Evolutionary conservation across 2,113 vertebrate species (phyloP).

Genomic region (Monopterus albus): DNA sequence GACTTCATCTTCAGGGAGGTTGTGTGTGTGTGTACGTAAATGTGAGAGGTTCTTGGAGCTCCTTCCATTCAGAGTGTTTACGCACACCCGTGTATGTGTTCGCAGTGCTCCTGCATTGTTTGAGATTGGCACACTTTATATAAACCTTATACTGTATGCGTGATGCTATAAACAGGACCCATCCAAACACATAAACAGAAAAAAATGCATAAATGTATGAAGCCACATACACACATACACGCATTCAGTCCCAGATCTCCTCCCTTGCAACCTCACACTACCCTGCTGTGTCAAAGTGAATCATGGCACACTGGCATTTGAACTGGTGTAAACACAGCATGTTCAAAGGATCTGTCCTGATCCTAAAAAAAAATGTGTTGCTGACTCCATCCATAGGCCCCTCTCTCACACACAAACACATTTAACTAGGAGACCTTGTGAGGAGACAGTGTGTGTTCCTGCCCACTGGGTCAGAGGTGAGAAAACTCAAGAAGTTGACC

Average conservation of each 20-base stretch:
- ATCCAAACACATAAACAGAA: not conserved
- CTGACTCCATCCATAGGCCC: conserved; percentile 24
- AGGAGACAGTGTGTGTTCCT: conserved; percentile 16
- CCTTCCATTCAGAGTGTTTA: not conserved
- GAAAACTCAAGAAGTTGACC: not conserved
- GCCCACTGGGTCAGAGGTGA: not conserved
- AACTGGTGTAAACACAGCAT: conserved; percentile 77
- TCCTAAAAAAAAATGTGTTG: conserved; percentile 54
- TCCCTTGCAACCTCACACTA: conserved; percentile 41
- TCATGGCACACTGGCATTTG: conserved; percentile 73
- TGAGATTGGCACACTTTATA: not conserved
- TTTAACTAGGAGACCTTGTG: conserved; percentile 10
- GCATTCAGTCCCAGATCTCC: conserved; percentile 12
- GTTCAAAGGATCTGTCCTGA: conserved; percentile 61
- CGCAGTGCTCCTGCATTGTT: too few species aligned
- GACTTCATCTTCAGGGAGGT: conserved; percentile 26
- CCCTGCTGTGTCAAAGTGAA: conserved; percentile 64
- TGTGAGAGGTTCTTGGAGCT: not conserved
- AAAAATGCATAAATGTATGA: conserved; percentile 18
- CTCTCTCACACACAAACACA: conserved; percentile 28
- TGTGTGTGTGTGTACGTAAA: conserved; percentile 9
- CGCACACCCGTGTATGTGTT: not conserved
- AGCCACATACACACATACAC: conserved; percentile 11
- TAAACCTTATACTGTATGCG: not conserved
- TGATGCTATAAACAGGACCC: not conserved